Base-by-base conservation (phyloP, 2,113 vertebrate species). In the Petromus typicus region DNA sequence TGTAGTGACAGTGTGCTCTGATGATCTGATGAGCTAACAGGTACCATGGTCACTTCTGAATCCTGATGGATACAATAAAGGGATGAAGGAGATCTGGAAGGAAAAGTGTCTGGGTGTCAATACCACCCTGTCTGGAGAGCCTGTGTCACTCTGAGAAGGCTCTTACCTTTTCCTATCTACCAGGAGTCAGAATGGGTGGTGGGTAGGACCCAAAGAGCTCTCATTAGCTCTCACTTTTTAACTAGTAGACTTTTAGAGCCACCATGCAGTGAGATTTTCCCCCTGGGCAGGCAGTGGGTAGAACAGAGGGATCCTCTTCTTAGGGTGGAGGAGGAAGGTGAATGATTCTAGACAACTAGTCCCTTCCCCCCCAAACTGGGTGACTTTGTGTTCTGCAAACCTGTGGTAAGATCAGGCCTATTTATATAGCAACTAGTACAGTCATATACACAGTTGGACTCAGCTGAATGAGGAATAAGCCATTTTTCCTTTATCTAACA, bases 381-480 rank as follows among this genome's bases (percentile, higher is more conserved):
- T 84, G 34, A 85, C 40, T 85, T 88, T 43, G 57, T 88, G 64
- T 67, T 95, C 57, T 85, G 16, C 2, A 6, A 90, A 76, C 18
- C 59, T 3, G 7, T 34, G 64, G 56, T 88, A 75, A 94, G 86
- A 93, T 73, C 89, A 94, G 66, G 18, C 54, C 25, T 82, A 86
- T 92, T 94, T 96, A 88, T 69, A 75, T 63, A 90, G 69, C 80
- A 92, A 43, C 63, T 95, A 54, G 43, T 83, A 25, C 76, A 86
- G 54, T 84, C 90, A 71, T 85, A 20, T 90, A 90, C 64, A 90
- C 71, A 95, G 51, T 87, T 87, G 76, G 59, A 45, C 81, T 92
- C 64, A 40, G 66, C 51, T 78, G 71, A 92, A 88, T 85, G 64
- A 93, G 27, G 91, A 93, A 94, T 93, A 94, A 95, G 90, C 91